Percentiles rank a stretch among this genome's conserved stretches.
Evolutionary conservation across 2,888 invertebrate genomes (phyloP).

Genomic region (Dorcus parallelipipedus): DNA sequence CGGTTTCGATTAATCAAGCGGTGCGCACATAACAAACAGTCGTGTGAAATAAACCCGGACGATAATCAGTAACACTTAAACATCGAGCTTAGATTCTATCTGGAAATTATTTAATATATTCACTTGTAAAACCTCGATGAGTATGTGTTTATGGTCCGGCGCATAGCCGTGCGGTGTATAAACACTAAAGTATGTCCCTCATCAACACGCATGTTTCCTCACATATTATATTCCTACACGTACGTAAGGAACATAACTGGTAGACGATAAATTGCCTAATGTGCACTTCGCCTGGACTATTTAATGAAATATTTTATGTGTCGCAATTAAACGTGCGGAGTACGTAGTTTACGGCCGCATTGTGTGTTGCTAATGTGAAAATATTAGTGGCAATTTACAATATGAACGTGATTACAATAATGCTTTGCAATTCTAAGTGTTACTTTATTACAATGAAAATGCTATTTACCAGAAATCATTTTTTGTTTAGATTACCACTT

Average conservation of each 20-base stretch:
- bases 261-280: constrained; percentile 9
- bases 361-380: constrained; percentile 17
- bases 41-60: background rate
- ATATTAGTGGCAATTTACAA: constrained; percentile 11
- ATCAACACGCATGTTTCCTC: constrained; percentile 5
- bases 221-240: constrained; percentile 4
- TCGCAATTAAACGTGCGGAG: constrained; percentile 14
- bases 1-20: too few relatives aligned
- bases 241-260: constrained; percentile 9
- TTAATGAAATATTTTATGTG: constrained; percentile 17
- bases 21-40: too few relatives aligned
- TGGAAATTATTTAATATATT: constrained; percentile 25
- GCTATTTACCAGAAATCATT: too few relatives aligned
- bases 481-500: constrained; percentile 5
- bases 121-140: constrained; percentile 5
- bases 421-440: too few relatives aligned
- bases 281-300: constrained; percentile 6
- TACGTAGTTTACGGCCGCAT: constrained; percentile 13
- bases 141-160: constrained; percentile 10
- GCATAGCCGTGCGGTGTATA: constrained; percentile 1
- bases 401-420: constrained; percentile 6
- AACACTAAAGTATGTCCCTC: constrained; percentile 5
- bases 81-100: constrained; percentile 22
- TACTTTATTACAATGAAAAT: too few relatives aligned
- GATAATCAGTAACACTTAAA: constrained; percentile 8